A percentile compares a stretch with the other conserved stretches of the same genome.
Evolutionary conservation across 2,797 vertebrate genomes (phyloP).

Genomic region (Siniperca undulata): DNA sequence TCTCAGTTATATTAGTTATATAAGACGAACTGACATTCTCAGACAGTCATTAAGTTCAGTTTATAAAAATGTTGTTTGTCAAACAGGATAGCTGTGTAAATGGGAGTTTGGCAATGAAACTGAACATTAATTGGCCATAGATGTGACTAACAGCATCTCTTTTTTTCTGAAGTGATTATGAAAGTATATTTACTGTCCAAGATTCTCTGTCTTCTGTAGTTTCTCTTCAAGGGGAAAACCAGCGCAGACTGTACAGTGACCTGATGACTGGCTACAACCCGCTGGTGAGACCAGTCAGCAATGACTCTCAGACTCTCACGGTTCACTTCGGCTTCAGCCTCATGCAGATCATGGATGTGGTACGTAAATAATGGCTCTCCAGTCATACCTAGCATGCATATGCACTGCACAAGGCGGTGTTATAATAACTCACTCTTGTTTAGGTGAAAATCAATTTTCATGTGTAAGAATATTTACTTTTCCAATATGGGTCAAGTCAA

Average conservation of each 20-base stretch:
- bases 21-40: not conserved
- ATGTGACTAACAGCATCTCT: not conserved
- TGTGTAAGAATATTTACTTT: not conserved
- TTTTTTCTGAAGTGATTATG: not conserved
- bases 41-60: not conserved
- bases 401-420: not conserved
- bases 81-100: not conserved
- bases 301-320: conserved; percentile 81
- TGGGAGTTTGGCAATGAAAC: not conserved
- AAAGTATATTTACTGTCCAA: not conserved
- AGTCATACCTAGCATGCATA: not conserved
- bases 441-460: not conserved
- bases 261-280: conserved; percentile 80
- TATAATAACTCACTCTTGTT: too few species aligned
- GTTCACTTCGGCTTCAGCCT: conserved; percentile 82
- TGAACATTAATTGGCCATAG: not conserved
- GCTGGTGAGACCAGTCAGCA: conserved; percentile 82
- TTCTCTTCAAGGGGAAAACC: conserved; percentile 80
- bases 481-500: not conserved
- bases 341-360: conserved; percentile 88
- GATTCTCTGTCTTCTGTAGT: conserved; percentile 63
- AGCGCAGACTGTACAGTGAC: conserved; percentile 76
- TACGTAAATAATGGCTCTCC: conserved; percentile 50
- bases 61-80: not conserved
- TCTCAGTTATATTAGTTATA: not conserved